These are phyloP conservation scores for Sarcophilus harrisii DNA, from an alignment of 2,797 vertebrate genomes.

Conservation along the genomic window DNA sequence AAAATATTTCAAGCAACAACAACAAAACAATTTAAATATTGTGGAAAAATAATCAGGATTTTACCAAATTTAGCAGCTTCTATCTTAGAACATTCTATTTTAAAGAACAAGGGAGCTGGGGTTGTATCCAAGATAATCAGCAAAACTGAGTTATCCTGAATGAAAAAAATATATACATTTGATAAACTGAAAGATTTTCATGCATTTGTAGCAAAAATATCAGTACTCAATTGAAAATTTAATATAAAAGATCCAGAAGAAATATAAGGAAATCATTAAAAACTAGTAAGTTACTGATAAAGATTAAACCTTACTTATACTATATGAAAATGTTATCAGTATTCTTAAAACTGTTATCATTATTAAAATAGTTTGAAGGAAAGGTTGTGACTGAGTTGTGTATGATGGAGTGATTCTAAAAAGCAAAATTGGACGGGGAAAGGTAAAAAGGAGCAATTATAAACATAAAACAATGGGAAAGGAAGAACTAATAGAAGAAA, in stretches of 20 bases:
- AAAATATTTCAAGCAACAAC: neutral
- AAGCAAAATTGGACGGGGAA: neutral
- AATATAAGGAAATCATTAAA: neutral
- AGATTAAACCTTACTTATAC: neutral
- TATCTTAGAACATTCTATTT: neutral
- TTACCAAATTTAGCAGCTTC: neutral
- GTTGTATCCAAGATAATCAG: neutral
- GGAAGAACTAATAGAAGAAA: neutral
- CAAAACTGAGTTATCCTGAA: neutral
- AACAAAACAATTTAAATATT: neutral
- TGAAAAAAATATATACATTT: neutral
- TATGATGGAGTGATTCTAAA: neutral
- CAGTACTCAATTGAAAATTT: neutral
- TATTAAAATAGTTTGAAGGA: neutral
- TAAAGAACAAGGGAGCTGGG: neutral
- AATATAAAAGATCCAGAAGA: neutral
- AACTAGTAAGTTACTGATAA: neutral
- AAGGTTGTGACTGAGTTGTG: neutral
- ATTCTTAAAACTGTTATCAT: too few species aligned
- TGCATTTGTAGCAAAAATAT: neutral
- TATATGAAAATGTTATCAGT: neutral
- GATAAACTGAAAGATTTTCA: neutral
- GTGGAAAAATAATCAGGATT: neutral
- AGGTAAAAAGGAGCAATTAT: neutral
- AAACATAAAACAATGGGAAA: neutral